Conservation (phyloP, 2,113 vertebrate genomes). For the Antigone vipio region DNA sequence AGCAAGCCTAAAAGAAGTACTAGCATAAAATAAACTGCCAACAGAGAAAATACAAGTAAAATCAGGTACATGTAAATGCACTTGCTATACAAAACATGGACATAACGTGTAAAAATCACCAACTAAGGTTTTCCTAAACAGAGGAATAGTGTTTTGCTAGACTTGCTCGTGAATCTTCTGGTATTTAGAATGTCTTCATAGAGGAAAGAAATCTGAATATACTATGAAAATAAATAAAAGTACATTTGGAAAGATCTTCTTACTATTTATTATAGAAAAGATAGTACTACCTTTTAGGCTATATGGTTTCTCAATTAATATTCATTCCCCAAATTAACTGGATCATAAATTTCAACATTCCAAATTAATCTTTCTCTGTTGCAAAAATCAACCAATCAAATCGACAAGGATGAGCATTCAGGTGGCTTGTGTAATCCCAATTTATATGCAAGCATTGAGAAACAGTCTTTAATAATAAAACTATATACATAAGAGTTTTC, state of each 20-base stretch:
- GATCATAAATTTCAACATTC: not conserved
- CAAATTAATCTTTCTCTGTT: not conserved
- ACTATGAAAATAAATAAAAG: not conserved
- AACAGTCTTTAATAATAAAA: not conserved
- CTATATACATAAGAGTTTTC: not conserved
- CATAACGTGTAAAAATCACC: not conserved
- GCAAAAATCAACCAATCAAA: not conserved
- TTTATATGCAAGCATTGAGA: not conserved
- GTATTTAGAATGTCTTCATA: not conserved
- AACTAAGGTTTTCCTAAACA: not conserved
- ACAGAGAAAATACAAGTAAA: constrained; percentile 16
- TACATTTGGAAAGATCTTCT: not conserved
- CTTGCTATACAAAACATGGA: not conserved
- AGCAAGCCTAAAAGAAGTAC: not conserved
- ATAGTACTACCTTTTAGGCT: not conserved
- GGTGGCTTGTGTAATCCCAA: not conserved
- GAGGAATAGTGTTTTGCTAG: not conserved
- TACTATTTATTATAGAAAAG: not conserved
- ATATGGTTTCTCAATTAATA: not conserved
- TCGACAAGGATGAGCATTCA: not conserved
- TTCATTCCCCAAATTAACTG: not conserved
- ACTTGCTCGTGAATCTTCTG: not conserved
- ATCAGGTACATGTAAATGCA: not conserved
- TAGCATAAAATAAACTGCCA: not conserved
- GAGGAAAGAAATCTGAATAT: not conserved